Percentiles rank a stretch among this genome's conserved stretches.
Evolutionary conservation across 2,888 invertebrate genomes (phyloP).

Genomic region (Rhaphigaster nebulosa): DNA sequence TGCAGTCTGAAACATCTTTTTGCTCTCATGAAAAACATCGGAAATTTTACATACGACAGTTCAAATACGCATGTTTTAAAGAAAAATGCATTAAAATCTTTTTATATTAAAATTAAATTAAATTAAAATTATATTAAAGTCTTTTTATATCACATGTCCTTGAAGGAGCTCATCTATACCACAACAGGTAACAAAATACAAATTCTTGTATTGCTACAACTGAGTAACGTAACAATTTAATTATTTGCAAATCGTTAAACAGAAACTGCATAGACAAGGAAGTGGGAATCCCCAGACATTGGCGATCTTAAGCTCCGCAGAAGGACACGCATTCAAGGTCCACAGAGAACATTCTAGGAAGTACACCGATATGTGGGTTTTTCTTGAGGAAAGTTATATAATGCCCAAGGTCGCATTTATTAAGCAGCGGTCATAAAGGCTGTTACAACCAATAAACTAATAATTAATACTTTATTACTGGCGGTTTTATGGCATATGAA

Average conservation of each 20-base stretch:
- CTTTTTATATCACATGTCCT: too few species aligned
- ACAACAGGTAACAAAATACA: too few species aligned
- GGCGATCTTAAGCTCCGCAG: slow-evolving; percentile 9
- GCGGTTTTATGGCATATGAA: not conserved
- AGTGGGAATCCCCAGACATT: slow-evolving; percentile 30
- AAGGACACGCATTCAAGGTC: slow-evolving; percentile 21
- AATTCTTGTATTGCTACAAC: too few species aligned
- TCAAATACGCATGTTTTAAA: too few species aligned
- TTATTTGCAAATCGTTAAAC: not conserved
- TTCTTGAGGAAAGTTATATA: slow-evolving; percentile 45
- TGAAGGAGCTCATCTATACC: too few species aligned
- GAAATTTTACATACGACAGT: too few species aligned
- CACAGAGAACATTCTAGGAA: slow-evolving; percentile 40
- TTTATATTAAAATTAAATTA: too few species aligned
- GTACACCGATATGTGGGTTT: slow-evolving; percentile 41
- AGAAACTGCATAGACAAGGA: not conserved
- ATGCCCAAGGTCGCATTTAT: not conserved
- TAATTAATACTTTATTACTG: not conserved
- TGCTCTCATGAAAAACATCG: too few species aligned
- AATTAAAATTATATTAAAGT: too few species aligned
- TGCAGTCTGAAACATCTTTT: too few species aligned
- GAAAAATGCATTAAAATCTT: too few species aligned
- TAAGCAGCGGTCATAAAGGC: not conserved
- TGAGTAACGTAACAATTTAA: not conserved
- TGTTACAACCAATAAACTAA: not conserved